Evolutionary conservation across 1,140 invertebrate species (phyloP).

Genomic region (Heliothis subflexa): DNA sequence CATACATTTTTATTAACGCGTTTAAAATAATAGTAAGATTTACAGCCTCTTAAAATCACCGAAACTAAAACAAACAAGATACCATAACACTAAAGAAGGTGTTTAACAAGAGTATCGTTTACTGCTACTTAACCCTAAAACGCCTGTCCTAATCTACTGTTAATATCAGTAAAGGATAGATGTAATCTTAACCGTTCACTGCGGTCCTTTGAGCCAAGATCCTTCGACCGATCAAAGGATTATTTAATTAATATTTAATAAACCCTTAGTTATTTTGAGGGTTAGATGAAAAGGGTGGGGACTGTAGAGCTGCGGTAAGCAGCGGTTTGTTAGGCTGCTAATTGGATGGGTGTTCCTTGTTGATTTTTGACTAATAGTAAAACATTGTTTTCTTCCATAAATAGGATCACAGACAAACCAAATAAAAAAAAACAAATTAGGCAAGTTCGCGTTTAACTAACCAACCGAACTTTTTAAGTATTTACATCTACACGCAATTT

Average conservation of each 20-base stretch:
- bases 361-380: too few species aligned
- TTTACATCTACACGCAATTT: too few species aligned
- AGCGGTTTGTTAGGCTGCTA: conserved; percentile 9
- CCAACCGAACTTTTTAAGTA: too few species aligned
- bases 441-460: too few species aligned
- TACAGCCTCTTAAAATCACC: too few species aligned
- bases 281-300: conserved; percentile 7
- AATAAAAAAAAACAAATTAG: too few species aligned
- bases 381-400: too few species aligned
- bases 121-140: conserved; percentile 48
- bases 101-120: conserved; percentile 37
- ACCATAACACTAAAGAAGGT: neutral
- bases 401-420: too few species aligned
- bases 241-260: conserved; percentile 51
- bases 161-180: conserved; percentile 48
- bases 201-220: conserved; percentile 44
- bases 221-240: conserved; percentile 45
- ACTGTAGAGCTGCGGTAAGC: conserved; percentile 1
- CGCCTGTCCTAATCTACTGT: conserved; percentile 39
- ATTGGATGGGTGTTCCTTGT: conserved; percentile 17
- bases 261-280: conserved; percentile 35
- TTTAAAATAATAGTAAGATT: too few species aligned
- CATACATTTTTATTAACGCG: too few species aligned
- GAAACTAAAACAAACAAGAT: too few species aligned
- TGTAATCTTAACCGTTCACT: conserved; percentile 43